A percentile compares a stretch with the other conserved stretches of the same genome.
phyloP scores from a whole-genome alignment of 2,797 vertebrate species.

The Carcharodon carcharias region DNA sequence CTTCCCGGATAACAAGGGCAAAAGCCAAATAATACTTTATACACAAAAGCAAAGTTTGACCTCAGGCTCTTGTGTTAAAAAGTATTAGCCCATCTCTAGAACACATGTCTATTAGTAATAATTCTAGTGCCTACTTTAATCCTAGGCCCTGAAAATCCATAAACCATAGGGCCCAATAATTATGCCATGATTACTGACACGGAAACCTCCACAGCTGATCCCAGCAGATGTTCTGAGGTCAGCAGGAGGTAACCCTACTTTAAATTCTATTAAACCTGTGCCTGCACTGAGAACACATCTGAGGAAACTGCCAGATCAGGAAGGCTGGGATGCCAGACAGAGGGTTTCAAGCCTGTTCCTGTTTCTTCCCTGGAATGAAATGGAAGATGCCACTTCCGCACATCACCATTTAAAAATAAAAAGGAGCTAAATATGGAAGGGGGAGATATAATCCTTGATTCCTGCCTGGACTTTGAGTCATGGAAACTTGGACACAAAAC shows the following conservation, averaged over 20 bases:
- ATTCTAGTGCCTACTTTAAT: neutral
- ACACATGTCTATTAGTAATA: neutral
- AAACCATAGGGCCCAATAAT: neutral
- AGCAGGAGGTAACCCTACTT: neutral
- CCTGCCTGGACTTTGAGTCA: neutral
- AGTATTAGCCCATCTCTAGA: neutral
- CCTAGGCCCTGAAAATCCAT: neutral
- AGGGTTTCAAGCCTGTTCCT: neutral
- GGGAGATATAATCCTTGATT: neutral
- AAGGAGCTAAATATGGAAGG: neutral
- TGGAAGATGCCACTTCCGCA: neutral
- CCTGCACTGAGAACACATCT: neutral
- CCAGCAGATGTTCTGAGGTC: neutral
- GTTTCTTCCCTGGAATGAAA: neutral
- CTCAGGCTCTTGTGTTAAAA: neutral
- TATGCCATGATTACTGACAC: no score
- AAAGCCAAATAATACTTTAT: neutral
- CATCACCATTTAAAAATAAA: neutral
- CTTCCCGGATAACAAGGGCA: neutral
- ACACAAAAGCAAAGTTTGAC: neutral
- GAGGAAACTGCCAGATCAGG: neutral
- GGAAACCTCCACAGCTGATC: neutral
- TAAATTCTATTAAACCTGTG: neutral
- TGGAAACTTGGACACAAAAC: neutral
- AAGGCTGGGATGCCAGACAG: neutral